Evolutionary conservation across 2,888 invertebrate species (phyloP).

Genomic region (Rhodophaea formosa): DNA sequence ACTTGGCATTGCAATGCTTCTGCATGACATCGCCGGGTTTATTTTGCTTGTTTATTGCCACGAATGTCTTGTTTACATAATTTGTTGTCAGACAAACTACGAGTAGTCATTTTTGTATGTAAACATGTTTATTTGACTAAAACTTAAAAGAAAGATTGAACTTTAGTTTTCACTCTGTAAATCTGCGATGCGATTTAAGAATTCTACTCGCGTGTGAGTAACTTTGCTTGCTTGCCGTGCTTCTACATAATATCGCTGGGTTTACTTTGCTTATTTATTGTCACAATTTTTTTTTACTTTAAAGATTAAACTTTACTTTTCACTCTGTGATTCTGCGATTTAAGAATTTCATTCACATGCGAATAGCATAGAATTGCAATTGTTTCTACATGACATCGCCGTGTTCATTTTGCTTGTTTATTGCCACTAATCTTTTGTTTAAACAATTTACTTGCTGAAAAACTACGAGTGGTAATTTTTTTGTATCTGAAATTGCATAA

Average conservation of each 20-base stretch:
- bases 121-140: no score
- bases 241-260: conserved; percentile 11
- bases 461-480: no score
- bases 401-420: conserved; percentile 12
- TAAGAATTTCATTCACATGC: no score
- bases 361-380: no score
- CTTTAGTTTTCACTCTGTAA: no score
- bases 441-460: no score
- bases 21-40: conserved; percentile 14
- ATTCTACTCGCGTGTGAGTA: conserved; percentile 43
- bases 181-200: conserved; percentile 41
- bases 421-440: conserved; percentile 15
- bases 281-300: conserved; percentile 16
- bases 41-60: conserved; percentile 14
- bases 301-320: no score
- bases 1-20: conserved; percentile 31
- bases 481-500: no score
- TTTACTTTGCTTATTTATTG: conserved; percentile 15
- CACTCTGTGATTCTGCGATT: no score
- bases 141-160: no score
- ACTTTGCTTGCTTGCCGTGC: conserved; percentile 32
- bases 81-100: no score
- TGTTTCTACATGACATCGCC: conserved; percentile 12
- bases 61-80: conserved; percentile 2
- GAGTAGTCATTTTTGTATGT: no score